Base-by-base conservation (phyloP, 2,888 invertebrate species). In the Ormyrus nitidulus region DNA sequence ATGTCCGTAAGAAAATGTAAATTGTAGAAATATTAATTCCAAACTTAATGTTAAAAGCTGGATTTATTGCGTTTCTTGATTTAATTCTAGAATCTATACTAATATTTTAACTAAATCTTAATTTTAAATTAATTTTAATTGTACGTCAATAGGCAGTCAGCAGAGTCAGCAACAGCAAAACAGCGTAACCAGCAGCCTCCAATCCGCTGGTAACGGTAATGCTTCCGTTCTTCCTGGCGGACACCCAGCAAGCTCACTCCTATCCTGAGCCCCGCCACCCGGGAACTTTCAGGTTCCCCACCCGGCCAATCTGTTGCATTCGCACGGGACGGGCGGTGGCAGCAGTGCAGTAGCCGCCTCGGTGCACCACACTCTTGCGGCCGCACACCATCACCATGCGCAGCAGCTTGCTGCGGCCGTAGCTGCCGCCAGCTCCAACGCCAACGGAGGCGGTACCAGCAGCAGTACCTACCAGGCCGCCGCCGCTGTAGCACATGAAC, bases 201-300 rank as follows among this genome's bases (percentile, higher is more conserved):
- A 77, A 10, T 56, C 68, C 4, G 51, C 64, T 3, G 56, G 59
- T 2, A 69, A 59, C 56, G 49, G 68, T 87, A 54, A 86, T 87
- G 61, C 85, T 87, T 65, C 68, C 65, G 89, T 90, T 85, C 88
- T 90, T 81, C 87, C 88, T 51, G 88, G 88, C 59, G 89, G 90
- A 65, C 90, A 90, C 85, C 88, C 90, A 54, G 90, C 89, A 77
- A 49, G 51, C 3, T 85, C 88, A 48, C 90, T 90, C 83, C 86
- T 91, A 83, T 91, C 91, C 90, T 91, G 91, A 91, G 91, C 90
- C 88, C 89, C 90, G 90, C 90, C 90, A 88, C 88, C 90, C 83
- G 91, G 91, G 91, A 90, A 89, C 90, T 88, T 90, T 70, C 89
- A 90, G 79, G 90, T 89, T 91, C 90, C 91, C 90, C 88, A 90